Percentiles rank a stretch among this genome's conserved stretches.
These are phyloP conservation scores for Proales similis DNA, from an alignment of 1,140 invertebrate species.

Conservation along the genomic window DNA sequence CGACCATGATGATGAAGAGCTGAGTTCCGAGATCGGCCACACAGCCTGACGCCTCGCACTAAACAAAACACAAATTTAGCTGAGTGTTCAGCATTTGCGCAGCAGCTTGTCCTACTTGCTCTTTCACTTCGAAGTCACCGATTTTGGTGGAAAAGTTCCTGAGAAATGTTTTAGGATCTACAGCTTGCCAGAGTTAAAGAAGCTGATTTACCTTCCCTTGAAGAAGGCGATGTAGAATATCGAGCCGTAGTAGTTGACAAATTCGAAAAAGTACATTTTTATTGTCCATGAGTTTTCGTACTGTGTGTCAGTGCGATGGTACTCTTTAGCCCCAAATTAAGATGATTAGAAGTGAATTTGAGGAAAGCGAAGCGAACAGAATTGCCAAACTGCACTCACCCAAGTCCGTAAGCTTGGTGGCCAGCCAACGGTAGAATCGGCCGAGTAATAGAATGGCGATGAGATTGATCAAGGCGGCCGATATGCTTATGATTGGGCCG, in stretches of 20 bases:
- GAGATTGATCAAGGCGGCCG: constrained; percentile 56
- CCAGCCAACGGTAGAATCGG: background rate
- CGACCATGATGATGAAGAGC: constrained; percentile 74
- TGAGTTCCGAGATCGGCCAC: constrained; percentile 74
- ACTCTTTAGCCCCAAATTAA: too few relatives aligned
- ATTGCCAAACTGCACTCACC: constrained; percentile 4
- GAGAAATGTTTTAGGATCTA: background rate
- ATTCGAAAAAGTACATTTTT: constrained; percentile 94
- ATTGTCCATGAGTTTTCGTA: constrained; percentile 92
- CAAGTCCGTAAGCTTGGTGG: constrained; percentile 38
- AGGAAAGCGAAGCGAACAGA: background rate
- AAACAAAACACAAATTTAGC: constrained; percentile 40
- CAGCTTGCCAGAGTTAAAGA: constrained; percentile 37
- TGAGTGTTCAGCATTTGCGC: background rate
- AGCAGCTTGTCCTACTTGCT: background rate
- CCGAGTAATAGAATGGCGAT: constrained; percentile 7
- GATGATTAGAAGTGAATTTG: background rate
- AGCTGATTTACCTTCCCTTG: constrained; percentile 57
- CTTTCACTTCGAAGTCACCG: background rate
- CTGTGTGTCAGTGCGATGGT: constrained; percentile 81
- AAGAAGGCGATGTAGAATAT: constrained; percentile 94
- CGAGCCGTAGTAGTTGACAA: constrained; percentile 90
- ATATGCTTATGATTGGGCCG: constrained; percentile 63
- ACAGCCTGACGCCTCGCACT: constrained; percentile 72
- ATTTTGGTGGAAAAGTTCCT: constrained; percentile 9